Base-by-base conservation (phyloP, 1,140 invertebrate genomes). In the Aphis craccivora region DNA sequence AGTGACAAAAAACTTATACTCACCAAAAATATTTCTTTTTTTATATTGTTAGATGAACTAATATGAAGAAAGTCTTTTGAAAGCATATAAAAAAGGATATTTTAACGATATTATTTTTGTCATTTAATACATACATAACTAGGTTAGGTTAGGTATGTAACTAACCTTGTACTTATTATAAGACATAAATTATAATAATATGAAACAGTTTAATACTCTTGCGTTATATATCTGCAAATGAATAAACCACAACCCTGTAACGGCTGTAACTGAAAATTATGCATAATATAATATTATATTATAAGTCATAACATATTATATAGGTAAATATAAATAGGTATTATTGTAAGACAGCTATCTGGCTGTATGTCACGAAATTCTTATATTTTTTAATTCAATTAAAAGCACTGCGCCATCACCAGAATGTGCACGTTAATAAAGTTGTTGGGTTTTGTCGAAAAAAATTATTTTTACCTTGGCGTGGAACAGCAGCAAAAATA, bases 361-460 rank as follows among this genome's bases (percentile, higher is more conserved):
- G 45, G 45, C 18, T 55, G 11, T n/a, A 11, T 6, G 4, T n/a
- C 30, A n/a, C 60, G n/a, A 37, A 37, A 55, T 40, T 37, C 7
- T 40, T 40, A 60, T 40, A 53, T 84, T 92, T n/a, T 53, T 84
- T 84, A 84, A 92, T 92, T 53, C 67, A 37, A 30, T 92, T 92
- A 92, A 53, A 35, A 48, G n/a, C 22, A 84, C 9, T 40, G n/a
- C 60, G 9, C 23, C 81, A 84, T n/a, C 9, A 23, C 3, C 2
- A 37, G 81, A 43, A 40, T n/a, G 60, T 25, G 45, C 45, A 4
- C n/a, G 45, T 25, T 18, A 22, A 8, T 37, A 35, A 81, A 81
- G 60, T 83, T 81, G 30, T 91, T 67, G 18, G 90, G 30, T 91
- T 76, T 91, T 45, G 45, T 9, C 18, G 30, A n/a, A 40, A 55